Evolutionary conservation across 1,140 invertebrate species (phyloP).

Genomic region (Teleopsis dalmanni): DNA sequence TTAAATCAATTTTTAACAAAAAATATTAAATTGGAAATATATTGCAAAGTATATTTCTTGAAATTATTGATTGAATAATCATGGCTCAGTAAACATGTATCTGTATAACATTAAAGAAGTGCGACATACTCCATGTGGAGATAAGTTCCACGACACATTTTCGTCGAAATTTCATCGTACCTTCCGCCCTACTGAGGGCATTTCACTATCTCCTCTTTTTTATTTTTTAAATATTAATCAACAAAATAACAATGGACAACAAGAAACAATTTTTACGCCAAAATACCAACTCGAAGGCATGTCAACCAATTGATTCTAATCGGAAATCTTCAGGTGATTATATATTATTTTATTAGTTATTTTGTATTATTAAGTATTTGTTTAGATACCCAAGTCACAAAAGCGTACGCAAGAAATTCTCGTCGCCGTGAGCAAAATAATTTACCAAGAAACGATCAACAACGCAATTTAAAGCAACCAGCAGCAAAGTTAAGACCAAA

Average conservation of each 20-base stretch:
- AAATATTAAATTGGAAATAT: too few relatives aligned
- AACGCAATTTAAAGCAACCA: slow-evolving; percentile 16
- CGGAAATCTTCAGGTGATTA: slow-evolving; percentile 28
- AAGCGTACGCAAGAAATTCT: slow-evolving; percentile 23
- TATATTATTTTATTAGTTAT: not conserved
- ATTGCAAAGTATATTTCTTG: too few relatives aligned
- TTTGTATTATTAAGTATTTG: not conserved
- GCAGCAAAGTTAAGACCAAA: slow-evolving; percentile 29
- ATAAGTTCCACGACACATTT: slow-evolving; percentile 35
- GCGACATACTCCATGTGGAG: slow-evolving; percentile 58
- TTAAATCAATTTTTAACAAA: too few relatives aligned
- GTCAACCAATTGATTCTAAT: slow-evolving; percentile 25
- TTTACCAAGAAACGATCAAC: slow-evolving; percentile 29
- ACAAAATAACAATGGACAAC: slow-evolving; percentile 17
- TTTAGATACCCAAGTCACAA: slow-evolving; percentile 32
- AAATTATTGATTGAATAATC: too few relatives aligned
- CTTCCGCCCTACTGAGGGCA: not conserved
- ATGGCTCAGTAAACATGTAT: slow-evolving; percentile 71
- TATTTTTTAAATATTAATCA: slow-evolving; percentile 13
- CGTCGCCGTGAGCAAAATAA: slow-evolving; percentile 33
- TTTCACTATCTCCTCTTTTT: slow-evolving; percentile 8
- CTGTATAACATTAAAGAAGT: slow-evolving; percentile 50
- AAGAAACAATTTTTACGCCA: slow-evolving; percentile 34
- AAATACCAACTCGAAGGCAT: slow-evolving; percentile 23
- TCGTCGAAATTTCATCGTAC: slow-evolving; percentile 12